Conservation (phyloP, 2,888 invertebrate species). For the Cryptosula pallasiana region DNA sequence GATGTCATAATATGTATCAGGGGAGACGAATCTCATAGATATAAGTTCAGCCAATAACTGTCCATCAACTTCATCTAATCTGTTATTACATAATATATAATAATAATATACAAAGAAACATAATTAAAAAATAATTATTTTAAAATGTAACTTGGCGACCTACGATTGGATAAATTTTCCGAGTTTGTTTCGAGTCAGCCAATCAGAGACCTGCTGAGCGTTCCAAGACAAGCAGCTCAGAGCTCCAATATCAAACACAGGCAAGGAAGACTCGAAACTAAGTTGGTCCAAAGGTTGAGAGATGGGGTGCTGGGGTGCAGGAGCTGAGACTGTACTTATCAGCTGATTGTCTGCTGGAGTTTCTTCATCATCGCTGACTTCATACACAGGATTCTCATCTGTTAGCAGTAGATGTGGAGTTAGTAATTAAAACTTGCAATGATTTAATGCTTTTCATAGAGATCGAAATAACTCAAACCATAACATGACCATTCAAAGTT, state of each 20-base stretch:
- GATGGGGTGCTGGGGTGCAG: background rate
- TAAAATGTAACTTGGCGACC: too few species aligned
- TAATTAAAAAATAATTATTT: too few species aligned
- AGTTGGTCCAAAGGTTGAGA: background rate
- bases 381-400: constrained; percentile 5
- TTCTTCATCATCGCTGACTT: background rate
- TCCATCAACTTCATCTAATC: constrained; percentile 37
- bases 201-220: background rate
- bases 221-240: background rate
- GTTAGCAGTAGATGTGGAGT: too few species aligned
- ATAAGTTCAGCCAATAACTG: constrained; percentile 37
- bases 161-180: background rate
- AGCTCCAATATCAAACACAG: background rate
- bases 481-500: too few species aligned
- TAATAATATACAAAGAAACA: too few species aligned
- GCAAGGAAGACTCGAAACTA: background rate
- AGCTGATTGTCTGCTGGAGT: background rate
- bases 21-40: constrained; percentile 30
- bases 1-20: constrained; percentile 11
- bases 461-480: too few species aligned
- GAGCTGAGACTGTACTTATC: background rate
- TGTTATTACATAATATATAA: constrained; percentile 31
- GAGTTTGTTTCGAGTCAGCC: constrained; percentile 5
- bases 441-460: too few species aligned
- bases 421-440: too few species aligned